Base-by-base conservation (phyloP, 2,797 vertebrate species). In the Enteromius treurensis region DNA sequence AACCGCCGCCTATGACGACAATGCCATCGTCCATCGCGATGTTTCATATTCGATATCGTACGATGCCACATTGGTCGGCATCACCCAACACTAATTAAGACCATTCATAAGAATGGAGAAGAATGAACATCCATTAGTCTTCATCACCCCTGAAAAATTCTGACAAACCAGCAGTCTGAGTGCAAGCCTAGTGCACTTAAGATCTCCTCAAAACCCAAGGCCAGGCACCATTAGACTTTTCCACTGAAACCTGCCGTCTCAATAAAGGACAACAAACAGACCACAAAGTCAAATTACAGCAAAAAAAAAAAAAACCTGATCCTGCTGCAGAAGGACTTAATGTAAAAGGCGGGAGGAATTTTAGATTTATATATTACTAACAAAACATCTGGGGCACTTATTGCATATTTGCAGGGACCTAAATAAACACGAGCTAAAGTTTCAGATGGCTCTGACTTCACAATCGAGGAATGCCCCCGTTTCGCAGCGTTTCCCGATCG, bases 381-480 rank as follows among this genome's bases (percentile, higher is more conserved):
- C 84, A 86, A 92, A 91, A 92, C 90, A 91, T 90, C 89, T 91
- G 90, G 85, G 89, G 84, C 77, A 87, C 88, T 85, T 79, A 70
- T 76, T 86, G 86, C 86, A 84, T 86, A 89, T 88, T 91, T 91
- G 88, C 86, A 86, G 80, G 68, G 68, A 90, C 86, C 86, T 90
- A 89, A 89, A 91, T 90, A 92, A 92, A 92, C 89, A 91, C 51
- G 37, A 71, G 88, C 88, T 90, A 79, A 84, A 60, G 86, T 93
- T 94, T 91, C 90, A 86, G 84, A 84, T 42, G 79, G 9, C 62
- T 87, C 82, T 86, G 88, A 92, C 90, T 91, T 93, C 90, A 87
- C 86, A 79, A 88, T 80, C 58, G 79, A 89, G 88, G 88, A 89
- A 89, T 86, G 81, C 85, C 55, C 51, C 42, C 78, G 49, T 87